phyloP scores from a whole-genome alignment of 2,888 invertebrate genomes.

The Brenthis daphne region DNA sequence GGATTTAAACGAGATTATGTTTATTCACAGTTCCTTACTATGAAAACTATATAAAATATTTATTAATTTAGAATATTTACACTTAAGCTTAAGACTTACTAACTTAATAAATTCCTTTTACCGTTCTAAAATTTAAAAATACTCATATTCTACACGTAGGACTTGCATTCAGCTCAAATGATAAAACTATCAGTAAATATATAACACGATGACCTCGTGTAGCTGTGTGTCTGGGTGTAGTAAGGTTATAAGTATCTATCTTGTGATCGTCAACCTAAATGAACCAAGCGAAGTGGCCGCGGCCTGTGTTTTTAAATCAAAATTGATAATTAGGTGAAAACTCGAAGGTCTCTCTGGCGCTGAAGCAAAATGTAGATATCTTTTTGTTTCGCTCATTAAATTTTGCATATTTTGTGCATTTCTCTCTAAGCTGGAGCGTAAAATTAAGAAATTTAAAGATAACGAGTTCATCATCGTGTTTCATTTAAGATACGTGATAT shows the following conservation, averaged over 20 bases:
- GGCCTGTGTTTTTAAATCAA: conserved; percentile 22
- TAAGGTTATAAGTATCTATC: conserved; percentile 8
- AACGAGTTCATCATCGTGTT: background rate
- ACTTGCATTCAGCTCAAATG: background rate
- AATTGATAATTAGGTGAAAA: conserved; percentile 25
- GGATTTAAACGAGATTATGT: too few species aligned
- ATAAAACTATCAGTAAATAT: background rate
- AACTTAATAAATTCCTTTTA: background rate
- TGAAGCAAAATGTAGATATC: conserved; percentile 11
- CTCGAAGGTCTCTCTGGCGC: conserved; percentile 11
- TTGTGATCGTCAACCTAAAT: conserved; percentile 13
- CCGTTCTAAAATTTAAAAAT: too few species aligned
- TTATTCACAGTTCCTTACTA: too few species aligned
- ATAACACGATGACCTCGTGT: background rate
- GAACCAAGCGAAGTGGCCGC: conserved; percentile 11
- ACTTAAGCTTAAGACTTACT: too few species aligned
- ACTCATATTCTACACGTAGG: too few species aligned
- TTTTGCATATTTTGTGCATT: conserved; percentile 19
- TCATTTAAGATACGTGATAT: background rate
- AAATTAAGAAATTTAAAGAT: background rate
- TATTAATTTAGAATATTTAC: too few species aligned
- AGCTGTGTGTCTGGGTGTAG: background rate
- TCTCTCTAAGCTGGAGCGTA: background rate
- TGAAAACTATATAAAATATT: too few species aligned
- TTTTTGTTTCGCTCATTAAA: conserved; percentile 22